Evolutionary conservation across 2,797 vertebrate species (phyloP), one percentile per base, ranked within the genome.

Genomic region (Ispidina lecontei): DNA sequence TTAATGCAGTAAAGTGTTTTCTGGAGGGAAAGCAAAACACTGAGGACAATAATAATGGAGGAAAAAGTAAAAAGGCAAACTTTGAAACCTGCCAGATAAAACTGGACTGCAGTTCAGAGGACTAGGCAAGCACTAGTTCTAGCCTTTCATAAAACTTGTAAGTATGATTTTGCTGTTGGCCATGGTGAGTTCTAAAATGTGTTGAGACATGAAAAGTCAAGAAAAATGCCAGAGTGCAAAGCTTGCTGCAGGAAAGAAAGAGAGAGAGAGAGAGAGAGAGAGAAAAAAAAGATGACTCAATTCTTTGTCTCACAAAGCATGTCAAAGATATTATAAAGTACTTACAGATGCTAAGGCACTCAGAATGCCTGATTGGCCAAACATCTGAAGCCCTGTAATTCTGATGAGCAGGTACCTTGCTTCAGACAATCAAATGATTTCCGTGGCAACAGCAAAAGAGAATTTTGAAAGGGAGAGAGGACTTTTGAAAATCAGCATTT

Each of bases 151-250:
- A 69, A 83, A 96, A 94, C 77, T 82, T 91, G 63, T 91, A 94
- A 94, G 56, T 31, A 65, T 41, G 80, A 92, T 68, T 92, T 91
- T 84, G 93, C 84, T 95, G 51, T 91, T 93, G 94, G 93, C 71
- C 87, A 91, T 60, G 63, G 90, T 85, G 92, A 88, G 87, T 83
- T 88, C 86, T 89, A 93, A 80, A 96, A 88, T 94, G 91, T 78
- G 83, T 91, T 77, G 85, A 95, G 89, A 96, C 69, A 65, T 78
- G 91, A 96, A 94, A 95, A 94, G 87, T 87, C 87, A 93, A 96
- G 92, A 94, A 95, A 92, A 87, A 90, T 65, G 47, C 90, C 37
- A 93, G 89, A 92, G 69, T 76, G 83, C 91, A 95, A 90, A 87
- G 77, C 85, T 90, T 93, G 81, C 95, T 96, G 94, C 87, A 90